Base-by-base conservation (phyloP, 1,140 invertebrate species). In the Eriosoma lanigerum region DNA sequence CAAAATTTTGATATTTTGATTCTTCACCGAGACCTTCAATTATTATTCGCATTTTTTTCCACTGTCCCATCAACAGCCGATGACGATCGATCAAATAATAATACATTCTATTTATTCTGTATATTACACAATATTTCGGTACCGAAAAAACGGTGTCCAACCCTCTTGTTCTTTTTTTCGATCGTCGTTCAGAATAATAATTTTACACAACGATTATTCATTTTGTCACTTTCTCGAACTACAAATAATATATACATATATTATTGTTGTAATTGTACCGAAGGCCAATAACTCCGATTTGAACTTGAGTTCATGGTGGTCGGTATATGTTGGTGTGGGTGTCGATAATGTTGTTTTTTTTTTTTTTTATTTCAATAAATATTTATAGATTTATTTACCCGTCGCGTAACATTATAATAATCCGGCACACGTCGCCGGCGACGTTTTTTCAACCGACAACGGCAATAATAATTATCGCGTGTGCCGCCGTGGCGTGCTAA, bases 251-350 rank as follows among this genome's bases (percentile, higher is more conserved):
- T 8, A 29, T 17, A 13, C 56, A 29, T 13, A n/a, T 38, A 8
- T 38, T 8, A 38, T 38, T 38, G 3, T 38, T 38, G 3, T 38
- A 32, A 15, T n/a, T 32, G 15, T 15, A 5, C 21, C 32, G 38
- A 68, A 68, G 38, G 64, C 38, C 64, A 68, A 68, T 46, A 68
- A 68, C 64, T 44, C 19, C 64, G 3, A 24, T 68, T 68, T 68
- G 32, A 68, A 68, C 38, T 68, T 44, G 24, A 2, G 38, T 21
- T 68, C 6, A 32, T 17, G 10, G 46, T 48, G 32, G 32, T 8
- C 32, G 32, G 8, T 38, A 38, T 4, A 38, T 8, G 32, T 38
- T 8, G 32, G 32, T 8, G 32, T 38, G 32, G 32, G 8, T 8
- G 32, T 4, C 32, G 32, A 38, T 38, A 4, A 4, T 38, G 3